Base-by-base conservation (phyloP, 2,888 invertebrate species). In the Odontocolon sp. region DNA sequence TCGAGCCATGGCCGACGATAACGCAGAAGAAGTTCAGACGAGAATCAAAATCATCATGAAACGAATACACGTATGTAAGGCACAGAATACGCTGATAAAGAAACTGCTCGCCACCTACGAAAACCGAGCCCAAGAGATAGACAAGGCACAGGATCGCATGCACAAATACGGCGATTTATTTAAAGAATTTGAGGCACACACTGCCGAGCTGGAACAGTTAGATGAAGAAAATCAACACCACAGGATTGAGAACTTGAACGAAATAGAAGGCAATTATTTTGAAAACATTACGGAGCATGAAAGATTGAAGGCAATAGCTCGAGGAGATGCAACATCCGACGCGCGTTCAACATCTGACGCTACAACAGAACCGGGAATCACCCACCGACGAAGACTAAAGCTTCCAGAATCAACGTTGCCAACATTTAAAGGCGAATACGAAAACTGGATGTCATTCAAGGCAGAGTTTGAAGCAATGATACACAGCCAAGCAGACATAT, bases 291-390 rank as follows among this genome's bases (percentile, higher is more conserved):
- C n/a, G n/a, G n/a, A n/a, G n/a, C n/a, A n/a, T n/a, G n/a, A n/a
- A n/a, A n/a, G n/a, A n/a, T n/a, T n/a, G n/a, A n/a, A n/a, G n/a
- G n/a, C n/a, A n/a, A n/a, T n/a, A n/a, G n/a, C n/a, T n/a, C n/a
- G n/a, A n/a, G n/a, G n/a, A n/a, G n/a, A n/a, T n/a, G n/a, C 26
- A 21, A 1, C 52, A 16, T 0, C 28, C 40, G 16, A 38, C 9
- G 5, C 4, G 4, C 54, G 33, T 36, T 9, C 16, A 23, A 31
- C 33, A 2, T 1, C 3, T n/a, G n/a, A 8, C n/a, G 40, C 1
- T 14, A 42, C 14, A 40, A 3, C 6, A 5, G 18, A 42, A 18
- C 16, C 14, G 80, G 8, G 80, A 79, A 2, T 66, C 59, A 33
- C 42, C 63, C 3, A n/a, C n/a, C n/a, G n/a, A n/a, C n/a, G 3